Evolutionary conservation across 2,888 invertebrate species (phyloP), one percentile per base, ranked within the genome.

Genomic region (Argyresthia goedartella): DNA sequence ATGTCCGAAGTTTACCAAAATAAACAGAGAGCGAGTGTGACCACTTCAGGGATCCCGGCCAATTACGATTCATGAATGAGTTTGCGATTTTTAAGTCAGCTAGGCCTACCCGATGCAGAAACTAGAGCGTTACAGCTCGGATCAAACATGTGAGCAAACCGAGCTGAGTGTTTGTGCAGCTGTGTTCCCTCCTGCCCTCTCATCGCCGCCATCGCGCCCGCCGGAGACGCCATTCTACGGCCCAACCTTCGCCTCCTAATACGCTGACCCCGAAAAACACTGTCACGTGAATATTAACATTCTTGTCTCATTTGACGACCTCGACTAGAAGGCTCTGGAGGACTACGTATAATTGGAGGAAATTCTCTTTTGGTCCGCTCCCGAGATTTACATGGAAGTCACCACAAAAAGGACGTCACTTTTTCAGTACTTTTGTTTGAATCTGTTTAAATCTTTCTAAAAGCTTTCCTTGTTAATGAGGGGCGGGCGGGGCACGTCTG

Each of bases 391-490:
- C 76, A 78, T 81, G 74, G 73, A 78, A 78, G 76, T 80, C 69
- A 75, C 79, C 77, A 72, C 76, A 81, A 79, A 79, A 80, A 76
- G 69, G 71, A 77, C 69, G 73, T 75, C 70, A 76, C 67, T 76
- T 76, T 52, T 79, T 76, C 67, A 68, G 74, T 76, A 78, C 73
- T 79, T 78, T 77, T 76, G 75, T 79, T 79, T 72, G 71, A 79
- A 77, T 78, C 74, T 76, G 71, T 78, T 80, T 79, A 76, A 77
- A 76, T 76, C 74, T 77, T 71, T 76, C 73, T 76, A 74, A 78
- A 78, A 79, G 78, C 73, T 78, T 81, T 76, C 60, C 61, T 68
- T 75, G 72, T 78, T 80, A 81, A 81, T 81, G 76, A 82, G 77
- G 73, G 74, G 71, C 61, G 65, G 68, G 72, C 50, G 52, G 44